Evolutionary conservation across 2,888 invertebrate genomes (phyloP).

Genomic region (Harpalus rubripes): DNA sequence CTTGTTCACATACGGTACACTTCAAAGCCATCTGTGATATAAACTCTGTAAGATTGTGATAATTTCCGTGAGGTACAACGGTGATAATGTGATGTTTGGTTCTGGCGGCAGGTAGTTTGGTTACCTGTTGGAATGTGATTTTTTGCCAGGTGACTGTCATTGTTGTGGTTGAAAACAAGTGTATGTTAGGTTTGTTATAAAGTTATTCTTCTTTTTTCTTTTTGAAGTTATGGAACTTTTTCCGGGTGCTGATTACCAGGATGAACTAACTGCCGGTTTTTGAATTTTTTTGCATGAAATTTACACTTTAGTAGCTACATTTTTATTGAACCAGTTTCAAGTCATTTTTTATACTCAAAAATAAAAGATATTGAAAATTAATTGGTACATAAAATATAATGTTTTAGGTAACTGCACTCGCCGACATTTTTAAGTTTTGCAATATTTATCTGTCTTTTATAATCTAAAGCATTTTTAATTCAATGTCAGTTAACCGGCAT

Average conservation of each 20-base stretch:
- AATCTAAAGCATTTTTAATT: not conserved
- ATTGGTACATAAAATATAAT: not conserved
- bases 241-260: conserved; percentile 22
- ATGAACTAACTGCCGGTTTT: not conserved
- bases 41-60: conserved; percentile 10
- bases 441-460: not conserved
- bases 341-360: not conserved
- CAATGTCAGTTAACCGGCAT: not conserved
- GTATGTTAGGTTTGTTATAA: conserved; percentile 31
- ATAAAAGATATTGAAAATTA: not conserved
- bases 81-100: conserved; percentile 42
- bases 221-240: not conserved
- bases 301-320: not conserved
- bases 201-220: conserved; percentile 11
- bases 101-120: conserved; percentile 39
- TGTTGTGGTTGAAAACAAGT: conserved; percentile 44
- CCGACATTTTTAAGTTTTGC: not conserved
- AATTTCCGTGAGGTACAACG: conserved; percentile 14
- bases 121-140: conserved; percentile 53
- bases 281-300: not conserved
- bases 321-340: not conserved
- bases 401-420: not conserved
- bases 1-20: not conserved
- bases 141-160: conserved; percentile 47
- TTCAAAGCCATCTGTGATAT: conserved; percentile 21